Conservation (phyloP, 2,888 invertebrate genomes). For the Drosophila phalerata region DNA sequence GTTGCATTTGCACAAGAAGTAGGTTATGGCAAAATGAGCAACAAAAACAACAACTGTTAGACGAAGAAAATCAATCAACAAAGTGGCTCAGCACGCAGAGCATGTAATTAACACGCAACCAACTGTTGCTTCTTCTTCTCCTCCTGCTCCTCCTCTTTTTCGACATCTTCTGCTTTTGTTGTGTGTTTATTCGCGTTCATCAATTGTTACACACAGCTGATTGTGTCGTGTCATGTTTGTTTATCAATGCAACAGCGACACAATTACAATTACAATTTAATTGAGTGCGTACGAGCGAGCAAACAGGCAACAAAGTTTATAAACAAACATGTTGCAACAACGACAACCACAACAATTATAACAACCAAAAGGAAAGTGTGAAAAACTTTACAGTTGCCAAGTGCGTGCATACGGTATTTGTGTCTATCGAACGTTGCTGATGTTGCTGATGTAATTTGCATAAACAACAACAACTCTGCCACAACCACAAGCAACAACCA, state of each 20-base stretch:
- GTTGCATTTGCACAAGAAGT: conserved; percentile 70
- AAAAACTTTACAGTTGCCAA: conserved; percentile 23
- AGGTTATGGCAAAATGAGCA: conserved; percentile 74
- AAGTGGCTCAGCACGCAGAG: conserved; percentile 61
- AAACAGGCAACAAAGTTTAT: conserved; percentile 51
- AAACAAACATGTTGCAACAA: conserved; percentile 54
- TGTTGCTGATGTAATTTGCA: conserved; percentile 76
- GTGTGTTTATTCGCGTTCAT: conserved; percentile 15
- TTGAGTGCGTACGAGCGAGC: conserved; percentile 62
- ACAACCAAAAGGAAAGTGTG: conserved; percentile 45
- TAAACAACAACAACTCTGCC: conserved; percentile 51
- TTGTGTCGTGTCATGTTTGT: conserved; percentile 53
- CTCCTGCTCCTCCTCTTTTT: not conserved
- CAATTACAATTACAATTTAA: conserved; percentile 75
- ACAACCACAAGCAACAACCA: conserved; percentile 34
- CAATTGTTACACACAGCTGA: conserved; percentile 46
- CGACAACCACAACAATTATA: too few species aligned
- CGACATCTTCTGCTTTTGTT: conserved; percentile 3
- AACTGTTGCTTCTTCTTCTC: conserved; percentile 61
- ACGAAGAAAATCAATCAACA: conserved; percentile 59
- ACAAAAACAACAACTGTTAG: conserved; percentile 29
- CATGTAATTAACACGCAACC: conserved; percentile 69
- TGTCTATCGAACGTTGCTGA: conserved; percentile 46
- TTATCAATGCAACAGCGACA: conserved; percentile 54
- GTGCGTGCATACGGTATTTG: conserved; percentile 29